Evolutionary conservation across 1,140 invertebrate species (phyloP).

Genomic region (Rhynchophorus ferrugineus): DNA sequence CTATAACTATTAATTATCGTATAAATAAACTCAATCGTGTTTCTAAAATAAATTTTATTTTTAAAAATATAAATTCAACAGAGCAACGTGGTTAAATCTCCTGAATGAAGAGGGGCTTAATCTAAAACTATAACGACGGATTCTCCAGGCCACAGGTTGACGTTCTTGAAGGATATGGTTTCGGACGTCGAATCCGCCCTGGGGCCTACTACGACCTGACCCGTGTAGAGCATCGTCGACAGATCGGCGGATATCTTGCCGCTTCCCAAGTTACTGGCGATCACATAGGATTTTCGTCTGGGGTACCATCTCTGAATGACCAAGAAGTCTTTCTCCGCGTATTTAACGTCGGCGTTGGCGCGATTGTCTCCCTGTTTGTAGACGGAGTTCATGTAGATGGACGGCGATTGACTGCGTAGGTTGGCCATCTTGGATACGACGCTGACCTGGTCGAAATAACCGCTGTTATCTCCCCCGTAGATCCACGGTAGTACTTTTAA

Average conservation of each 20-base stretch:
- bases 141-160: slow-evolving; percentile 43
- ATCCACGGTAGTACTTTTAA: slow-evolving; percentile 51
- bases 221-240: slow-evolving; percentile 66
- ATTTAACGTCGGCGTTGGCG: slow-evolving; percentile 58
- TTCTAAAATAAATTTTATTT: no score
- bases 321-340: slow-evolving; percentile 54
- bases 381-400: slow-evolving; percentile 61
- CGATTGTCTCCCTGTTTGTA: slow-evolving; percentile 52
- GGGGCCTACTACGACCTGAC: slow-evolving; percentile 58
- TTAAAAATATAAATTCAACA: no score
- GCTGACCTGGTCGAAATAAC: slow-evolving; percentile 43
- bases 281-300: slow-evolving; percentile 62
- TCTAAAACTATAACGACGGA: slow-evolving; percentile 37
- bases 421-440: slow-evolving; percentile 49
- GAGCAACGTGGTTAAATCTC: no score
- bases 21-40: no score
- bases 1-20: no score
- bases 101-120: no score
- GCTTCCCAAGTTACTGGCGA: slow-evolving; percentile 61
- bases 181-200: slow-evolving; percentile 47
- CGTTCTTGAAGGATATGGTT: slow-evolving; percentile 58
- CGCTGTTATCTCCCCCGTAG: slow-evolving; percentile 40
- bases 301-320: slow-evolving; percentile 70
- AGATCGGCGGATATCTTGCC: slow-evolving; percentile 55
- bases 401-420: slow-evolving; percentile 51